Base-by-base conservation (phyloP, 2,888 invertebrate species). In the Thelaira solivaga region DNA sequence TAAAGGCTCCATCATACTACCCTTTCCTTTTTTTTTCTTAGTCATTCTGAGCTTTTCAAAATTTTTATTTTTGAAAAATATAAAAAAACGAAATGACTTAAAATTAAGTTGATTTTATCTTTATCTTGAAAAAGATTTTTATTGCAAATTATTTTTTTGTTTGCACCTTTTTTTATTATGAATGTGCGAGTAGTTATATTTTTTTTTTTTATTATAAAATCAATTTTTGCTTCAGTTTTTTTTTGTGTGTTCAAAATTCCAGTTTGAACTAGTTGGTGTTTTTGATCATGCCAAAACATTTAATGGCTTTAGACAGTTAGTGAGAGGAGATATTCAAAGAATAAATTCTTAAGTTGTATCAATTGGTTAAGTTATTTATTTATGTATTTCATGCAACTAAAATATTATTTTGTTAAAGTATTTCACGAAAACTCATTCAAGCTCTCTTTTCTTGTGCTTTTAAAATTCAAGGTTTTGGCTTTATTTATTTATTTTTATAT, bases 181-280 rank as follows among this genome's bases (percentile, higher is more conserved):
- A n/a, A n/a, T n/a, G n/a, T n/a, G n/a, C n/a, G n/a, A n/a, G n/a
- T n/a, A n/a, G n/a, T n/a, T n/a, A n/a, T n/a, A n/a, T n/a, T n/a
- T n/a, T n/a, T n/a, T n/a, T n/a, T n/a, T n/a, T n/a, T n/a, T n/a
- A n/a, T n/a, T n/a, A n/a, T n/a, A n/a, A n/a, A n/a, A n/a, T n/a
- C n/a, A n/a, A n/a, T n/a, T n/a, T n/a, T n/a, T n/a, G n/a, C n/a
- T n/a, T n/a, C n/a, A n/a, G n/a, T n/a, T n/a, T n/a, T n/a, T n/a
- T n/a, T n/a, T n/a, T n/a, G n/a, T n/a, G n/a, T n/a, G n/a, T n/a
- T 13, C 29, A 2, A 18, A 29, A 29, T 49, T 41, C 36, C 62
- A 69, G 64, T 69, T 64, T 45, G 16, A 69, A 69, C 62, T 57
- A 62, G 76, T 64, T 75, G 53, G 20, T 45, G 24, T 43, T 31